Evolutionary conservation across 2,797 vertebrate species (phyloP).

Genomic region (Pangasius sanitwongsei): DNA sequence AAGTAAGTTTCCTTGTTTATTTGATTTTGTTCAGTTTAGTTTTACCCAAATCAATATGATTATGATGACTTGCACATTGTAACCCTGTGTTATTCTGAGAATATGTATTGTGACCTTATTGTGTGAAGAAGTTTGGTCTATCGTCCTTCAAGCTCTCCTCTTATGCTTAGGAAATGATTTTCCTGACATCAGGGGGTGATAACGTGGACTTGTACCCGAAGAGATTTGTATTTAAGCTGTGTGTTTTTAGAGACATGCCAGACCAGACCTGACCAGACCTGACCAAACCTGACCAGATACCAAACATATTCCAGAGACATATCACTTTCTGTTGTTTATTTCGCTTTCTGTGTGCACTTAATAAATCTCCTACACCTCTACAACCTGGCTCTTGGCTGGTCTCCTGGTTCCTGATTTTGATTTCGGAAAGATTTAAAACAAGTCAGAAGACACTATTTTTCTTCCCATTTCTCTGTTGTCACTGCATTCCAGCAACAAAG

Average conservation of each 20-base stretch:
- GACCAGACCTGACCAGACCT: neutral
- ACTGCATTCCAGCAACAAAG: neutral
- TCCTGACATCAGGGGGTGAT: neutral
- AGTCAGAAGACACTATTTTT: neutral
- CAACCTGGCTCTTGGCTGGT: too few species aligned
- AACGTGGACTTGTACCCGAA: neutral
- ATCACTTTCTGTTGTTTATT: neutral
- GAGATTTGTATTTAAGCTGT: neutral
- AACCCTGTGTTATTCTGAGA: neutral
- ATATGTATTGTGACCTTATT: neutral
- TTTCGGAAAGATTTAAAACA: neutral
- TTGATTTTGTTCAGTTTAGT: too few species aligned
- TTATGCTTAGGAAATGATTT: neutral
- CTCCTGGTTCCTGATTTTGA: neutral
- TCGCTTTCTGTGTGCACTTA: neutral
- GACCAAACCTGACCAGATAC: conserved; percentile 1
- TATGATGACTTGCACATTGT: too few species aligned
- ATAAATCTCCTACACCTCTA: neutral
- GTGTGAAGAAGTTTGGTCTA: neutral
- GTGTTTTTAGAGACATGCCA: neutral
- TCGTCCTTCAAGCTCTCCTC: neutral
- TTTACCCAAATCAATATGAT: too few species aligned
- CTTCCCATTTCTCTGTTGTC: neutral
- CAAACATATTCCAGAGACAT: neutral
- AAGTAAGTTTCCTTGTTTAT: too few species aligned